Evolutionary conservation across 2,888 invertebrate genomes (phyloP).

Genomic region (Eledona agricola): DNA sequence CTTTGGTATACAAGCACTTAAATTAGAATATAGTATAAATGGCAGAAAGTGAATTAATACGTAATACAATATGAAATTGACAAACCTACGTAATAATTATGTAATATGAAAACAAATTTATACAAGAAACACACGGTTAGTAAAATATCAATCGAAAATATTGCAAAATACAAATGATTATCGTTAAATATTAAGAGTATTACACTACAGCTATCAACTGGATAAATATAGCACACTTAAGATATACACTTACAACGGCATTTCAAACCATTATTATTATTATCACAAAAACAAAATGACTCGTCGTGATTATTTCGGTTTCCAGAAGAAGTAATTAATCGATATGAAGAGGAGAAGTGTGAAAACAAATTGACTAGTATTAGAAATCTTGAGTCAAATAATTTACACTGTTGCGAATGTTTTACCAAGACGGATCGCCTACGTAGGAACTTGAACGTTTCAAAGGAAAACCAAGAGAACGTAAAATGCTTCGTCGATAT

Average conservation of each 20-base stretch:
- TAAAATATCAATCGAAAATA: slow-evolving; percentile 34
- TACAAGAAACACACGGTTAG: slow-evolving; percentile 31
- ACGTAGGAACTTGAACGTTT: slow-evolving; percentile 46
- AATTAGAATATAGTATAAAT: slow-evolving; percentile 46
- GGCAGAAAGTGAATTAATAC: slow-evolving; percentile 46
- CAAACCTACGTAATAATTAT: slow-evolving; percentile 13
- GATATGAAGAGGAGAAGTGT: slow-evolving; percentile 28
- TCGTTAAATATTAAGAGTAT: slow-evolving; percentile 39
- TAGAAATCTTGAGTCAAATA: slow-evolving; percentile 35
- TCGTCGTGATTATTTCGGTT: slow-evolving; percentile 44
- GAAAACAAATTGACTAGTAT: slow-evolving; percentile 34
- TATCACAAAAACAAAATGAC: slow-evolving; percentile 44
- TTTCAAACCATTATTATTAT: slow-evolving; percentile 59
- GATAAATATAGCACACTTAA: slow-evolving; percentile 61
- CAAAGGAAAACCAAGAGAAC: slow-evolving; percentile 22
- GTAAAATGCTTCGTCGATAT: slow-evolving; percentile 5
- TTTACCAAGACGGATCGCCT: slow-evolving; percentile 27
- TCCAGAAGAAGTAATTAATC: slow-evolving; percentile 29
- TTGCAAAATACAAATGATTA: slow-evolving; percentile 41
- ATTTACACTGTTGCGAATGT: slow-evolving; percentile 22
- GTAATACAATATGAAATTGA: slow-evolving; percentile 23
- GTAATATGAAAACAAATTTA: slow-evolving; percentile 20
- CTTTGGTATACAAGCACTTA: slow-evolving; percentile 54
- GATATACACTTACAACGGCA: slow-evolving; percentile 59
- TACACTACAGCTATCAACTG: slow-evolving; percentile 38